These are phyloP conservation scores for Apostichopus californicus DNA, from an alignment of 35 echinoderm and acorn worm genomes.

Conservation along the genomic window DNA sequence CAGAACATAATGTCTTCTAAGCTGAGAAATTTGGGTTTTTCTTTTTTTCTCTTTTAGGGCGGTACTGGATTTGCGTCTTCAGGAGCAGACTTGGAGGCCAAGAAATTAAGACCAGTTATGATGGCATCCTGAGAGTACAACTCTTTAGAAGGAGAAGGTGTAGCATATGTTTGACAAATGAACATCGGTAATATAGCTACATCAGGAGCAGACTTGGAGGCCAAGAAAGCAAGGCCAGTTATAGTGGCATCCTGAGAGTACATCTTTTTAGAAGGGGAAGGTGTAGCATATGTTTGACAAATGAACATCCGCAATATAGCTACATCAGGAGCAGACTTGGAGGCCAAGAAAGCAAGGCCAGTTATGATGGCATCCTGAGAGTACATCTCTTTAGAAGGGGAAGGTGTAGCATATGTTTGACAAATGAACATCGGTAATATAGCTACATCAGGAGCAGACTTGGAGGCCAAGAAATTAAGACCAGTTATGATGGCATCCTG, in stretches of 20 bases:
- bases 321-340: constrained; percentile 65
- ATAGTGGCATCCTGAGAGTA: constrained; percentile 91
- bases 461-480: constrained; percentile 59
- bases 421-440: background rate
- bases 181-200: constrained; percentile 31
- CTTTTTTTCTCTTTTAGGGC: constrained; percentile 63
- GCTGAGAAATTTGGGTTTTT: background rate
- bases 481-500: constrained; percentile 99
- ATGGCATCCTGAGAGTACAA: constrained; percentile 79
- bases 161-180: no score
- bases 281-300: background rate
- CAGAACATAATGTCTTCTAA: no score
- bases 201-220: constrained; percentile 64
- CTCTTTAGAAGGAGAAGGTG: background rate
- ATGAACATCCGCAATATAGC: background rate
- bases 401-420: no score
- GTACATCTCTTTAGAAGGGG: background rate
- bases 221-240: constrained; percentile 96
- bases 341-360: constrained; percentile 93
- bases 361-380: constrained; percentile 97
- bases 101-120: constrained; percentile 97
- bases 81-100: constrained; percentile 72
- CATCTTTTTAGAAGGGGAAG: background rate
- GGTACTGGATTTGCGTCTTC: constrained; percentile 95
- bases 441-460: constrained; percentile 61